A percentile compares a stretch with the other conserved stretches of the same genome.
phyloP scores from a whole-genome alignment of 2,797 vertebrate genomes.

The Gymnoscopelus microlampas region DNA sequence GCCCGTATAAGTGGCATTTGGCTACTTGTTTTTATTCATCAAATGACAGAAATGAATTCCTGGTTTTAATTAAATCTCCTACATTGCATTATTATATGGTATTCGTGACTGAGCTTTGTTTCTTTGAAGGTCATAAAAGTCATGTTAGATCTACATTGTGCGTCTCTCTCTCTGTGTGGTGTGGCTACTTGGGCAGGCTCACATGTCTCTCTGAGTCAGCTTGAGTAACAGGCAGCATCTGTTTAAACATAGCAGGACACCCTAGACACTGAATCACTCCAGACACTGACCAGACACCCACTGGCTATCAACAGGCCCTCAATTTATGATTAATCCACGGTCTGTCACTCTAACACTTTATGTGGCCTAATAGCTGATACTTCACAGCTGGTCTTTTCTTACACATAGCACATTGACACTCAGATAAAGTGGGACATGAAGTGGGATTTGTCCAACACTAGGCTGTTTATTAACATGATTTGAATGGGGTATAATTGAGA shows the following conservation, averaged over 20 bases:
- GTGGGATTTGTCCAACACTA: slow-evolving; percentile 1
- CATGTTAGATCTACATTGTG: slow-evolving; percentile 46
- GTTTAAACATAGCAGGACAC: slow-evolving; percentile 70
- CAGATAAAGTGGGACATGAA: neutral
- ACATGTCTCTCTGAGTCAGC: slow-evolving; percentile 57
- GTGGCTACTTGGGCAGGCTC: slow-evolving; percentile 37
- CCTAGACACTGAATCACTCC: slow-evolving; percentile 68
- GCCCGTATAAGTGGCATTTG: neutral
- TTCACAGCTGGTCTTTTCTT: slow-evolving; percentile 16
- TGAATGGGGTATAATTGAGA: slow-evolving; percentile 34
- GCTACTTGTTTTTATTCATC: slow-evolving; percentile 21
- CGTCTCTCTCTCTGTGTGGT: slow-evolving; percentile 56
- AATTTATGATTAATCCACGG: slow-evolving; percentile 50
- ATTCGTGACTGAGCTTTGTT: slow-evolving; percentile 2
- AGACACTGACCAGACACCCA: slow-evolving; percentile 38
- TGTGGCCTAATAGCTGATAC: slow-evolving; percentile 19
- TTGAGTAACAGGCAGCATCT: slow-evolving; percentile 62
- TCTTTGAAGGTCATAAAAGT: slow-evolving; percentile 27
- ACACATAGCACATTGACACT: slow-evolving; percentile 12
- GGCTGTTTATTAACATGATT: slow-evolving; percentile 42
- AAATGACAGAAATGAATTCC: slow-evolving; percentile 45
- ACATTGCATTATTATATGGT: slow-evolving; percentile 35
- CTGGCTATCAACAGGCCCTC: slow-evolving; percentile 27
- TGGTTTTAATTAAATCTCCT: neutral
- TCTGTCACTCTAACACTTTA: slow-evolving; percentile 34